A percentile compares a stretch with the other conserved stretches of the same genome.
Evolutionary conservation across 2,797 vertebrate genomes (phyloP).

Genomic region (Falco naumanni): DNA sequence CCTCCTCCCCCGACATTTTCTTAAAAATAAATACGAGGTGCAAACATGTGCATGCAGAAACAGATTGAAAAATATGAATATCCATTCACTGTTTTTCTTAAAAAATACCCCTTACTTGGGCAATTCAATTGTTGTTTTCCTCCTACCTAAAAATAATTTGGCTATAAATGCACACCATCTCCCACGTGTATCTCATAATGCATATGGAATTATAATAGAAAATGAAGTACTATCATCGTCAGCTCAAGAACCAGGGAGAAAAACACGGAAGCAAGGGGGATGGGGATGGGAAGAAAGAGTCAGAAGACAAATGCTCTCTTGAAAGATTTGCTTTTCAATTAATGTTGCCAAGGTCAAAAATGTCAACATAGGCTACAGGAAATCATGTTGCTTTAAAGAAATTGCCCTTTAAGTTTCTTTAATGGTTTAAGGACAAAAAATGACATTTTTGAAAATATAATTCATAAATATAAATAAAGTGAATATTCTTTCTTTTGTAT

Average conservation of each 20-base stretch:
- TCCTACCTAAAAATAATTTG: background rate
- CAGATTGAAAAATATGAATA: slow-evolving; percentile 5
- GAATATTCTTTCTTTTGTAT: background rate
- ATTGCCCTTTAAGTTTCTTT: background rate
- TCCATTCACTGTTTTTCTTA: background rate
- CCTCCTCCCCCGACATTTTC: background rate
- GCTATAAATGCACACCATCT: background rate
- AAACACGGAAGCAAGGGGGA: background rate
- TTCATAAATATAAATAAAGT: background rate
- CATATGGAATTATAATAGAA: background rate
- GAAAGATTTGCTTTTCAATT: background rate
- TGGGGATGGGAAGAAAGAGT: background rate
- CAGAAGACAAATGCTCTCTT: background rate
- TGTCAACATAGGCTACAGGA: background rate
- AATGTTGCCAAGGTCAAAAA: background rate
- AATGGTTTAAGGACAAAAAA: background rate
- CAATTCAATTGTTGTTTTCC: background rate
- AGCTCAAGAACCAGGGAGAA: background rate
- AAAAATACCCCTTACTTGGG: background rate
- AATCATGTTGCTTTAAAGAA: background rate
- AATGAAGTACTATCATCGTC: background rate
- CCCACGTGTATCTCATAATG: background rate
- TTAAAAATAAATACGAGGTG: background rate
- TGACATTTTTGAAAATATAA: background rate
- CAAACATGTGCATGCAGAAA: background rate